Conservation (phyloP, 2,888 invertebrate genomes). For the Lutraria lutraria region DNA sequence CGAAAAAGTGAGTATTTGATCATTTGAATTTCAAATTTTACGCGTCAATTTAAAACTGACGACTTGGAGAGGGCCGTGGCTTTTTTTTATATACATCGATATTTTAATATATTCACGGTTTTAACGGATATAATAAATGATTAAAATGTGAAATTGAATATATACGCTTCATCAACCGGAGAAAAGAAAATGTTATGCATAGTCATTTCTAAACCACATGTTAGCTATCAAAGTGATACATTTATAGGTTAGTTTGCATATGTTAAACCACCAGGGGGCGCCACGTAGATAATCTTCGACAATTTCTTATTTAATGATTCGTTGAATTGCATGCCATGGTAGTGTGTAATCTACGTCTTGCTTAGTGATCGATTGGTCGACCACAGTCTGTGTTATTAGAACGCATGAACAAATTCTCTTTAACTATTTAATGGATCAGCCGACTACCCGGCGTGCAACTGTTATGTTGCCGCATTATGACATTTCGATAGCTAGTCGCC, state of each 20-base stretch:
- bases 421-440: background rate
- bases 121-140: conserved; percentile 23
- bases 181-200: conserved; percentile 17
- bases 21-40: background rate
- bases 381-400: background rate
- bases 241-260: conserved; percentile 3
- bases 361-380: background rate
- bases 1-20: no score
- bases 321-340: background rate
- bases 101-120: background rate
- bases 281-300: conserved; percentile 1
- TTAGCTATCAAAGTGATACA: background rate
- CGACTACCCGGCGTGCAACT: background rate
- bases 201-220: conserved; percentile 10
- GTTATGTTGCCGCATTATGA: conserved; percentile 17
- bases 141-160: conserved; percentile 24
- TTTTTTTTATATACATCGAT: background rate
- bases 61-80: background rate
- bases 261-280: background rate
- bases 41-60: background rate
- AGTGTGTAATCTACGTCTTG: background rate
- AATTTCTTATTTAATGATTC: conserved; percentile 18
- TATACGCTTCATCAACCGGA: background rate
- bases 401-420: background rate
- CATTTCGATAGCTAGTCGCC: background rate